phyloP scores from a whole-genome alignment of 2,888 invertebrate species.

The Cylloceria caligata region DNA sequence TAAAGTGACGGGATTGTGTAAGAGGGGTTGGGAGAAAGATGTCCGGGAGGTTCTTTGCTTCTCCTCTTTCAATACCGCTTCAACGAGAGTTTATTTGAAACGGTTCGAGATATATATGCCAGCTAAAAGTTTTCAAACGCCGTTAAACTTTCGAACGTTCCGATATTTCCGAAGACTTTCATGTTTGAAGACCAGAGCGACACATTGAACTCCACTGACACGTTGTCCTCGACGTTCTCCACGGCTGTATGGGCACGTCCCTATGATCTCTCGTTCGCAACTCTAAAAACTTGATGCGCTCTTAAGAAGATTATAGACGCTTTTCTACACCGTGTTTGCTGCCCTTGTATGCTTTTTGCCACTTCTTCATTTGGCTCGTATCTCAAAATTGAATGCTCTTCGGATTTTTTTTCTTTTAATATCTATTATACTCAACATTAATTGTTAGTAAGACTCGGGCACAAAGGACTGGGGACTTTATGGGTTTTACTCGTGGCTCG shows the following conservation, averaged over 20 bases:
- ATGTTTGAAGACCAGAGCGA: neutral
- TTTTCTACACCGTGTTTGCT: conserved; percentile 46
- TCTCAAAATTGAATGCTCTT: conserved; percentile 55
- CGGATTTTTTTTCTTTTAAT: neutral
- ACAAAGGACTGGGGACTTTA: conserved; percentile 19
- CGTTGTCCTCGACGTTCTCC: conserved; percentile 44
- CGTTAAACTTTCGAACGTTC: conserved; percentile 46
- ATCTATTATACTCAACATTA: conserved; percentile 14
- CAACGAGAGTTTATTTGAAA: conserved; percentile 41
- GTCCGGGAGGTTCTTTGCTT: conserved; percentile 6
- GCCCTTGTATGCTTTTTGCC: conserved; percentile 1
- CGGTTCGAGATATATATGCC: conserved; percentile 30
- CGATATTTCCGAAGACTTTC: conserved; percentile 49
- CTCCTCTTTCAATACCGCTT: conserved; percentile 4
- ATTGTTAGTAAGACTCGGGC: conserved; percentile 9
- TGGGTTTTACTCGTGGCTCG: conserved; percentile 22
- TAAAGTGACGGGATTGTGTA: conserved; percentile 9
- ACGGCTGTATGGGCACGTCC: conserved; percentile 48
- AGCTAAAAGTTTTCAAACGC: conserved; percentile 49
- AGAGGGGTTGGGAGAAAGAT: conserved; percentile 15
- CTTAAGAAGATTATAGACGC: conserved; percentile 62
- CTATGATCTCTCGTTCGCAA: conserved; percentile 39
- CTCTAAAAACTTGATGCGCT: conserved; percentile 57
- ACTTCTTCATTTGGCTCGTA: conserved; percentile 17
- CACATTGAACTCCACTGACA: conserved; percentile 50